These are phyloP conservation scores for Strongylocentrotus purpuratus DNA, from an alignment of 35 echinoderm and acorn worm species.

Conservation along the genomic window DNA sequence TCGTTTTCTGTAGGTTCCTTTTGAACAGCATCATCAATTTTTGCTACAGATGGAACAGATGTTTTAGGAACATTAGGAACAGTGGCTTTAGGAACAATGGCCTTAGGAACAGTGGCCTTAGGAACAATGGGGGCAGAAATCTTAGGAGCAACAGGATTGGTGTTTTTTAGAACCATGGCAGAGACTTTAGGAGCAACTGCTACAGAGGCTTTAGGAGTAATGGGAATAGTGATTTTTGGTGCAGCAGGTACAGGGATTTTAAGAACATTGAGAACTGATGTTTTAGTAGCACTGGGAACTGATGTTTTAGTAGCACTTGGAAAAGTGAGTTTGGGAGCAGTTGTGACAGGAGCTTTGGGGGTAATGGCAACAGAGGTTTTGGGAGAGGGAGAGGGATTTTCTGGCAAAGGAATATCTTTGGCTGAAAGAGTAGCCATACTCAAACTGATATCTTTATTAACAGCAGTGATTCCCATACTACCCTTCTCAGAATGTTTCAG, in stretches of 20 bases:
- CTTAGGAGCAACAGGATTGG: background rate
- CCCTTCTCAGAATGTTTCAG: background rate
- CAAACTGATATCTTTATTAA: background rate
- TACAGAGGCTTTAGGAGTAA: background rate
- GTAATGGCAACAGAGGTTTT: background rate
- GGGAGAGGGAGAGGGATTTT: constrained; percentile 15
- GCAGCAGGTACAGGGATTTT: background rate
- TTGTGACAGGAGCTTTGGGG: background rate
- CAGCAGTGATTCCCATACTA: background rate
- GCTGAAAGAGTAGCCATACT: constrained; percentile 8
- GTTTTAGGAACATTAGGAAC: background rate
- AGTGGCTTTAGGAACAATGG: background rate
- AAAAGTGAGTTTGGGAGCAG: background rate
- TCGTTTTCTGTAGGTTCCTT: constrained; percentile 18
- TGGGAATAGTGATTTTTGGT: background rate
- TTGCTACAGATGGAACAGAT: background rate
- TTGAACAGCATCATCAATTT: background rate
- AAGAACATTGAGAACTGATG: background rate
- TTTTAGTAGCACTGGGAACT: background rate
- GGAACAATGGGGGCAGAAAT: background rate
- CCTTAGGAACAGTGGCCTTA: background rate
- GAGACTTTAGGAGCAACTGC: background rate
- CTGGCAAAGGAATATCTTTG: constrained; percentile 10
- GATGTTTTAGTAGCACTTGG: background rate
- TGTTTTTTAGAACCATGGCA: too few relatives aligned